These are phyloP conservation scores for Danionella cerebrum DNA, from an alignment of 2,113 vertebrate species.

Conservation along the genomic window DNA sequence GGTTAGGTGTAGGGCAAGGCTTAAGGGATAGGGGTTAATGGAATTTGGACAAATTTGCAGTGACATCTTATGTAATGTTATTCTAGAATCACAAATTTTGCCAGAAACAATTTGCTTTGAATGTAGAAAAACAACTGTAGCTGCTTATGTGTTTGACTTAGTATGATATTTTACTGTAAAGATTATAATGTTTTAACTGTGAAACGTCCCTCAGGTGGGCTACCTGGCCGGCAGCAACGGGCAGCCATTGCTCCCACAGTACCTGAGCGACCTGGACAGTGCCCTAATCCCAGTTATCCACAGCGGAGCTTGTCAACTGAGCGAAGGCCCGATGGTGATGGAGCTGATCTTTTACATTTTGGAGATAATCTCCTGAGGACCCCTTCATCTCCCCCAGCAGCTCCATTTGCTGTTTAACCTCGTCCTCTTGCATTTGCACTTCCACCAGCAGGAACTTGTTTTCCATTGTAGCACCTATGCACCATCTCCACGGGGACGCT, in stretches of 20 bases:
- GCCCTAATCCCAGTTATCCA: conserved; percentile 97
- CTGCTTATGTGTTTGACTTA: no score
- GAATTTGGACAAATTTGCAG: no score
- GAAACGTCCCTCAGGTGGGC: conserved; percentile 77
- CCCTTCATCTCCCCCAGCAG: conserved; percentile 31
- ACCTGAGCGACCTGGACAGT: conserved; percentile 96
- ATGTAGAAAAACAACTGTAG: no score
- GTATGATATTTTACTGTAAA: no score
- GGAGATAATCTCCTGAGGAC: conserved; percentile 87
- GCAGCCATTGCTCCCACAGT: conserved; percentile 85
- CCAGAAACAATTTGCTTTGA: no score
- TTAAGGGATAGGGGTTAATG: no score
- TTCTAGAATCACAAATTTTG: no score
- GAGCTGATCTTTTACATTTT: conserved; percentile 99
- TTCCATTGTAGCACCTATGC: conserved; percentile 85
- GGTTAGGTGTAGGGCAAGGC: no score
- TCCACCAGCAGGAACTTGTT: conserved; percentile 69
- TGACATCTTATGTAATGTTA: no score
- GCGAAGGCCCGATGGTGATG: conserved; percentile 90
- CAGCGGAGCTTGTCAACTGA: conserved; percentile 88
- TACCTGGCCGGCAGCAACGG: conserved; percentile 96
- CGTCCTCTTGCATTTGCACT: conserved; percentile 76
- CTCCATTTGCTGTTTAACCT: no score
- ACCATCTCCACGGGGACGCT: conserved; percentile 49
- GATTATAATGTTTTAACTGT: no score